Base-by-base conservation (phyloP, 2,888 invertebrate genomes). In the Orthosia gothica region DNA sequence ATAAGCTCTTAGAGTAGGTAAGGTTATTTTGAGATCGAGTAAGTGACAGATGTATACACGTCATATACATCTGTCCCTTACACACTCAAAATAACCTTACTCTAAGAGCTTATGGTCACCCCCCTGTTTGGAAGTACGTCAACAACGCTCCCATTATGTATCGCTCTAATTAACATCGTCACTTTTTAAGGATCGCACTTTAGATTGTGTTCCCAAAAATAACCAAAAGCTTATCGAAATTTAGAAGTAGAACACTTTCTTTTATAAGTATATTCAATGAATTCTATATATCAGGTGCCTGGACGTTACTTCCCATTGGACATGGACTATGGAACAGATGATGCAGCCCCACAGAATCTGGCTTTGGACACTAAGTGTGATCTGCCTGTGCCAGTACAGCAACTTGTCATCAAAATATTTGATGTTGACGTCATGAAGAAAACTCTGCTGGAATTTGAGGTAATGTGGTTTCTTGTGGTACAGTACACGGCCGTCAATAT, bases 361-460 rank as follows among this genome's bases (percentile, higher is more conserved):
- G 86, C 96, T 12, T 92, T 97, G n/a, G 97, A 97, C 64, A 76
- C 83, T 1, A 92, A 89, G 0, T 99, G 99, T 23, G 97, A 97
- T 64, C 96, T 99, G 18, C 96, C 97, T 0, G 93, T 97, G 88
- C 97, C 98, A 0, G 97, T 99, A 1, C 99, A 99, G 93, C 97
- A 98, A 77, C 95, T 99, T 5, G 97, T 99, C 26, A 97, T 97
- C 76, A 97, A 98, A 85, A 98, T 99, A 75, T 99, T 99, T 94
- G 99, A 99, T 93, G 97, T 99, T 0, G 97, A 98, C 76, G 96
- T 97, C 12, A 99, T 99, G 99, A 99, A 99, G 92, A 98, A 98
- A 91, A 98, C 99, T 0, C 98, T 99, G 97, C 93, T 98, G 91
- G 99, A 99, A 92, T 99, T 99, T 94, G 99, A 99, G 96, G 98